A percentile compares a stretch with the other conserved stretches of the same genome.
These are phyloP conservation scores for Apostichopus japonicus DNA, from an alignment of 35 echinoderm and acorn worm species.

Conservation along the genomic window DNA sequence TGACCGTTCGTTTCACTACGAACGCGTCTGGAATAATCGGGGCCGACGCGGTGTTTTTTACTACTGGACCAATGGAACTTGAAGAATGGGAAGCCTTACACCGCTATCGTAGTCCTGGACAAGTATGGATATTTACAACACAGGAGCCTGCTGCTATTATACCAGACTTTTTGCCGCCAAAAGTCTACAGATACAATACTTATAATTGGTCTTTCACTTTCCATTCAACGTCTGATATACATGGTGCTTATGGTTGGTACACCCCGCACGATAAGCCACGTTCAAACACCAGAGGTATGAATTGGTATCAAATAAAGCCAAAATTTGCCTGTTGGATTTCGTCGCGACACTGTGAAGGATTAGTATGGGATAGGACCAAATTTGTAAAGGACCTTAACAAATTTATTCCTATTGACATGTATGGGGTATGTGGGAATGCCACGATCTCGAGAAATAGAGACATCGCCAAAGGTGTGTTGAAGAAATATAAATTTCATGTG, in stretches of 20 bases:
- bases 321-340: too few species aligned
- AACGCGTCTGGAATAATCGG: too few species aligned
- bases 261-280: background rate
- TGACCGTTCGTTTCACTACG: too few species aligned
- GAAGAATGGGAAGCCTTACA: background rate
- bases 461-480: background rate
- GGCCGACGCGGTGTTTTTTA: background rate
- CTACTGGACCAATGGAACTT: background rate
- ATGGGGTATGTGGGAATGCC: background rate
- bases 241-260: constrained; percentile 22
- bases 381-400: background rate
- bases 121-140: constrained; percentile 1
- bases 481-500: background rate
- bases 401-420: background rate
- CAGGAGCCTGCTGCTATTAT: background rate
- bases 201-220: constrained; percentile 25
- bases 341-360: too few species aligned
- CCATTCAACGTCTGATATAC: background rate
- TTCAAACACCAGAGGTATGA: background rate
- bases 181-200: background rate
- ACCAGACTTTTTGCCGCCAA: constrained; percentile 23
- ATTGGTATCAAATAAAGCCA: constrained; percentile 37
- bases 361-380: too few species aligned
- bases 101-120: background rate
- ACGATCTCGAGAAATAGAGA: background rate